Percentiles rank a stretch among this genome's conserved stretches.
Evolutionary conservation across 2,113 vertebrate species (phyloP).

Genomic region (Indicator indicator): DNA sequence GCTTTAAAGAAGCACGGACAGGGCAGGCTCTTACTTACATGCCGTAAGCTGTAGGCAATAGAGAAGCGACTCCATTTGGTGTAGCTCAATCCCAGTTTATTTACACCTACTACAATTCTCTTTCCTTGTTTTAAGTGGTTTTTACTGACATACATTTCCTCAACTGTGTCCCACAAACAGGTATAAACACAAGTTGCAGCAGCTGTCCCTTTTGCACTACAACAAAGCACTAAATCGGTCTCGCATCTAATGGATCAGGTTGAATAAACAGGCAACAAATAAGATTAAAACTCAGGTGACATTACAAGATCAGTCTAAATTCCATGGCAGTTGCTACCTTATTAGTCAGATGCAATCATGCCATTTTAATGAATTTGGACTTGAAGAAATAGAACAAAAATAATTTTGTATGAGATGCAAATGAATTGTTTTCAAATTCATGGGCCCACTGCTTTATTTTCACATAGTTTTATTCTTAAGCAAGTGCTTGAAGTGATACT

Average conservation of each 20-base stretch:
- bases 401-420: background rate
- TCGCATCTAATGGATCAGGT: fast-evolving
- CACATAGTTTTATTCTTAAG: background rate
- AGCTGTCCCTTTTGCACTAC: fast-evolving
- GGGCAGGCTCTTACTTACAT: fast-evolving
- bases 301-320: background rate
- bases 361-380: background rate
- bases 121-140: fast-evolving
- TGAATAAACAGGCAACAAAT: background rate
- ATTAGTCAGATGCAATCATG: background rate
- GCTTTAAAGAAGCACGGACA: background rate
- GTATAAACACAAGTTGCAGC: no score
- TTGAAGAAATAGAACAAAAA: background rate
- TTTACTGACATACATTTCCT: fast-evolving
- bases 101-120: fast-evolving
- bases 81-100: fast-evolving
- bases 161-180: fast-evolving
- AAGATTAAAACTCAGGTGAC: background rate
- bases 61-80: fast-evolving
- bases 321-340: background rate
- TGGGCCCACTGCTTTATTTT: background rate
- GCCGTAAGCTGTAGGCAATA: fast-evolving
- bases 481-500: background rate
- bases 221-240: background rate
- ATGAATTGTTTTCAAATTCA: background rate